Evolutionary conservation across 2,113 vertebrate genomes (phyloP).

Genomic region (cattle (Bos taurus)): DNA sequence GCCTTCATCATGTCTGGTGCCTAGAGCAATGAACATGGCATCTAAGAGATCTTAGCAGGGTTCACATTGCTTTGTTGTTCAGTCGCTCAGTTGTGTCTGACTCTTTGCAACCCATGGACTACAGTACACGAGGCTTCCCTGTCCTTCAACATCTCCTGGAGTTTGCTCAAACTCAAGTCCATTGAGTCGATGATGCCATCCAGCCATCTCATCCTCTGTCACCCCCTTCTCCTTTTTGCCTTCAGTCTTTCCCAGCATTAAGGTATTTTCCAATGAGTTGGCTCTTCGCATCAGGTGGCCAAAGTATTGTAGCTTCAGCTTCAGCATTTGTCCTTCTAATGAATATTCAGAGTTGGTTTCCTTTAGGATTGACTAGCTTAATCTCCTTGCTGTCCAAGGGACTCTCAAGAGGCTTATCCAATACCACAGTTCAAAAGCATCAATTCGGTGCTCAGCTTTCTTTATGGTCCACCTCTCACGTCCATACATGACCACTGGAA

Average conservation of each 20-base stretch:
- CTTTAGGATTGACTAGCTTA: neutral
- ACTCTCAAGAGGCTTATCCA: neutral
- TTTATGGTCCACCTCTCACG: neutral
- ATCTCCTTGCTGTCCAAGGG: neutral
- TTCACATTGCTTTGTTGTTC: neutral
- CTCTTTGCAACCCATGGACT: neutral
- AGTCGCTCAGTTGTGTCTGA: neutral
- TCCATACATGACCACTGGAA: neutral
- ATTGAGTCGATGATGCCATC: neutral
- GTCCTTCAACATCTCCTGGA: neutral
- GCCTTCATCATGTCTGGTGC: neutral
- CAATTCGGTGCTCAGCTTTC: rapidly evolving
- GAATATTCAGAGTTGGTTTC: neutral
- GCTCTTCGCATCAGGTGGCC: neutral
- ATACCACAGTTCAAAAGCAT: neutral
- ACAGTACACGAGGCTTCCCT: neutral
- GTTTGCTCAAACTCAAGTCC: neutral
- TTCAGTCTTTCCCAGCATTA: neutral
- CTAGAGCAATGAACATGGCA: neutral
- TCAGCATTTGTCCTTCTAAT: neutral
- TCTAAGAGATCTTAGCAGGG: neutral
- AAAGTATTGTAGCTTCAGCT: neutral
- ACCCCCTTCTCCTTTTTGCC: neutral
- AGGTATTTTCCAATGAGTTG: neutral
- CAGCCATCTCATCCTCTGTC: neutral